Base-by-base conservation (phyloP, 2,113 vertebrate species). In the Hemibates koningsi region DNA sequence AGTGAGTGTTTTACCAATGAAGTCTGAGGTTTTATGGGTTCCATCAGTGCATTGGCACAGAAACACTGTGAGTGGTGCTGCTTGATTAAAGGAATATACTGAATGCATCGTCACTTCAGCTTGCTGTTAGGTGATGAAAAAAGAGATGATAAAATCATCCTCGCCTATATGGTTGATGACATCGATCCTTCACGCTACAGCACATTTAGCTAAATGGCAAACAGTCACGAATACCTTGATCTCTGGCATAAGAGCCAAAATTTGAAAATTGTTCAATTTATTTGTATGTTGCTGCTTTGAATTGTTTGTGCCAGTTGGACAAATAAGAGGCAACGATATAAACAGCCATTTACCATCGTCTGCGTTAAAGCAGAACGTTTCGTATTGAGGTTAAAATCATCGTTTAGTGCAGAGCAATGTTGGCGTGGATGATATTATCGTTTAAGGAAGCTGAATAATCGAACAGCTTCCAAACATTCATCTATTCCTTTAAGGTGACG, bases 71-170 rank as follows among this genome's bases (percentile, higher is more conserved):
- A 38, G 81, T 59, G 53, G 16, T 86, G 17, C 66, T 90, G 81
- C 83, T 79, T 29, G 9, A 41, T 89, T 91, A 80, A 89, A 93
- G 83, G 86, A 82, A 90, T 91, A 82, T 16, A 38, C 24, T 57
- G 11, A 50, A 36, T 82, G 66, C 79, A 73, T 41, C 45, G 78
- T 52, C 32, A 36, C 36, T 52, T 61, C 53, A 87, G 16, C 52
- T 80, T 57, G 66, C 57, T 66, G 16, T 56, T n/a, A 63, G 80
- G 6, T 87, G 81, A 87, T 92, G 38, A 91, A 48, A 83, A 66
- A 81, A 82, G 7, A 17, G 16, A 24, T 6, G 3, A 27, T 38
- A 24, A 66, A 84, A 68, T 88, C 56, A 88, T 83, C 68, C 24
- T 17, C 7, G 38, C 59, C n/a, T 21, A 5, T 2, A 1, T 7